Conservation (phyloP, 2,797 vertebrate species). For the Molothrus ater region DNA sequence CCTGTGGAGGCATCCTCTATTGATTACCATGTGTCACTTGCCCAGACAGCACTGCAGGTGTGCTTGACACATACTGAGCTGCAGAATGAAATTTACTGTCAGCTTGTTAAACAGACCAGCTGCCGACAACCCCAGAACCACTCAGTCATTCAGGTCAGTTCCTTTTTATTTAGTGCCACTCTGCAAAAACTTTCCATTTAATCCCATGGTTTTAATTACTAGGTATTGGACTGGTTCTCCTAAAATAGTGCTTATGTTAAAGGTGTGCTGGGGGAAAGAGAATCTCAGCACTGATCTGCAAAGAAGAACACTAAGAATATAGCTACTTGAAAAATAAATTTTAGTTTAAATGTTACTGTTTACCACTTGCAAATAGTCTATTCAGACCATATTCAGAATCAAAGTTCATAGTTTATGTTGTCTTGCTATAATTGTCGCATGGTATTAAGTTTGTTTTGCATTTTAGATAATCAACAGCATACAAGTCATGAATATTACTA, state of each 20-base stretch:
- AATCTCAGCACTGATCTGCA: not conserved
- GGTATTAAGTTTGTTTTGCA: not conserved
- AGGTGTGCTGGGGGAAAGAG: not conserved
- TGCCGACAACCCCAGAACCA: slow-evolving; percentile 84
- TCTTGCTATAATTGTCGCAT: not conserved
- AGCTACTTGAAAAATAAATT: not conserved
- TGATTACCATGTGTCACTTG: slow-evolving; percentile 94
- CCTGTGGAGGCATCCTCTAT: slow-evolving; percentile 91
- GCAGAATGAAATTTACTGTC: slow-evolving; percentile 96
- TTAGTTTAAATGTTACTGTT: not conserved
- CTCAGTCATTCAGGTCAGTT: slow-evolving; percentile 89
- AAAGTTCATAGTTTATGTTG: not conserved
- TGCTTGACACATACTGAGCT: slow-evolving; percentile 92
- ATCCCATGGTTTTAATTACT: not conserved
- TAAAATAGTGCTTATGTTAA: not conserved
- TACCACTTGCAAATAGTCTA: not conserved
- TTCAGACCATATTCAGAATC: not conserved
- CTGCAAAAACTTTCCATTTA: not conserved
- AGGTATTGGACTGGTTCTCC: not conserved
- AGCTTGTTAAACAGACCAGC: slow-evolving; percentile 92
- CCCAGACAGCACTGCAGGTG: slow-evolving; percentile 93
- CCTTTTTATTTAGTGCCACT: not conserved
- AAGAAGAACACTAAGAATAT: not conserved
- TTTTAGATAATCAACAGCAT: not conserved
- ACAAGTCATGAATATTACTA: not conserved